Base-by-base conservation (phyloP, 2,113 vertebrate genomes). In the Vimba vimba region DNA sequence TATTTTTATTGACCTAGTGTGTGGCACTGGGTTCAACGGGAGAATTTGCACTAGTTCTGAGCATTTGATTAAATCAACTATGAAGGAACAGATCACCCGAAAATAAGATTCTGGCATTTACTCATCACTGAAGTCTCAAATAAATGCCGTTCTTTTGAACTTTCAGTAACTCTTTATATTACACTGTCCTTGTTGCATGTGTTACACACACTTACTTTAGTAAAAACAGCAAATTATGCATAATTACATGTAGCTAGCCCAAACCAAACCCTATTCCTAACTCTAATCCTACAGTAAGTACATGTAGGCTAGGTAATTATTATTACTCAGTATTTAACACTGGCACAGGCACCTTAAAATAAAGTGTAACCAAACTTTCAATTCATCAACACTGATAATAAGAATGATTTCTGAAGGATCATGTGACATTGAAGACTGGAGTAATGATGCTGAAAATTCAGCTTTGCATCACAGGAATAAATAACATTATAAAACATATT, bases 1-100 rank as follows among this genome's bases (percentile, higher is more conserved):
- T 80, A 50, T 85, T 57, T 86, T 84, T 88, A 86, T 86, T 88
- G 87, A 86, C 87, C 27, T n/a, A 86, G 85, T 52, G 82, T 77
- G 85, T 73, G 86, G 71, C 52, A 39, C 30, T 62, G 79, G 85
- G 50, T 23, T 36, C 30, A 39, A 3, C 6, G 50, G 75, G 60
- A 50, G 71, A 69, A 50, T 62, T 83, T 64, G 57, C 0, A 12
- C 25, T 43, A 59, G 74, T 74, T 52, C 36, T 9, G 8, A 71
- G 59, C 27, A 62, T 86, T 36, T 64, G 66, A 59, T 59, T 73
- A 80, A 86, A 74, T 36, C 39, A 36, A n/a, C 13, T n/a, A 6
- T 19, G 23, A 50, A 52, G 12, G 30, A 74, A 43, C 2, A 81
- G 13, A 45, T 30, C 25, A 47, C 23, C 23, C 5, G 12, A 21